A percentile compares a stretch with the other conserved stretches of the same genome.
Evolutionary conservation across 2,888 invertebrate species (phyloP).

Genomic region (Nemurella pictetii): DNA sequence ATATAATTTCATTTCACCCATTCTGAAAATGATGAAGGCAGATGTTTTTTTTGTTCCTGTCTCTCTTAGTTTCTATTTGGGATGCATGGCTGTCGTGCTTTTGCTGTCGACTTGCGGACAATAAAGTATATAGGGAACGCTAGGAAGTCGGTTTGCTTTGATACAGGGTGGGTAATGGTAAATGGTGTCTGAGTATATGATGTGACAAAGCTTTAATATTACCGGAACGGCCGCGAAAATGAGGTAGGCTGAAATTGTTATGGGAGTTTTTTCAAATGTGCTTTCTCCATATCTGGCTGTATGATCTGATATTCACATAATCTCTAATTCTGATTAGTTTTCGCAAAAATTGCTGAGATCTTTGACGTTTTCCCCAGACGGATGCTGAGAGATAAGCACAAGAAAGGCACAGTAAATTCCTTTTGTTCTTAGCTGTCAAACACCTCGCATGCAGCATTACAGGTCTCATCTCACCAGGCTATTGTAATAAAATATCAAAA

Average conservation of each 20-base stretch:
- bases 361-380: background rate
- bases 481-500: background rate
- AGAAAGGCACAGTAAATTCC: background rate
- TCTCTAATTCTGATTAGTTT: background rate
- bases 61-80: background rate
- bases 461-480: background rate
- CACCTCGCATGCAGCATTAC: background rate
- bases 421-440: background rate
- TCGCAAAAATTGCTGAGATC: background rate
- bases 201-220: too few relatives aligned
- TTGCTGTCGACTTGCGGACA: background rate
- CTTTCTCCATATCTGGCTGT: background rate
- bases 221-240: too few relatives aligned
- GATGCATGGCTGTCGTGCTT: background rate
- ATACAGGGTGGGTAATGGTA: background rate
- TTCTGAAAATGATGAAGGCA: conserved; percentile 11
- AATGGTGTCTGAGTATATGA: too few relatives aligned
- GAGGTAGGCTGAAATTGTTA: background rate
- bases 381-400: background rate
- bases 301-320: background rate
- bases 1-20: conserved; percentile 4
- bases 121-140: background rate
- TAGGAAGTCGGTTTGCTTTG: background rate
- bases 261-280: background rate
- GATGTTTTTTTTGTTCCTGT: conserved; percentile 5